These are phyloP conservation scores for Microcebus griseorufus DNA, from an alignment of 2,113 vertebrate species.

Conservation along the genomic window DNA sequence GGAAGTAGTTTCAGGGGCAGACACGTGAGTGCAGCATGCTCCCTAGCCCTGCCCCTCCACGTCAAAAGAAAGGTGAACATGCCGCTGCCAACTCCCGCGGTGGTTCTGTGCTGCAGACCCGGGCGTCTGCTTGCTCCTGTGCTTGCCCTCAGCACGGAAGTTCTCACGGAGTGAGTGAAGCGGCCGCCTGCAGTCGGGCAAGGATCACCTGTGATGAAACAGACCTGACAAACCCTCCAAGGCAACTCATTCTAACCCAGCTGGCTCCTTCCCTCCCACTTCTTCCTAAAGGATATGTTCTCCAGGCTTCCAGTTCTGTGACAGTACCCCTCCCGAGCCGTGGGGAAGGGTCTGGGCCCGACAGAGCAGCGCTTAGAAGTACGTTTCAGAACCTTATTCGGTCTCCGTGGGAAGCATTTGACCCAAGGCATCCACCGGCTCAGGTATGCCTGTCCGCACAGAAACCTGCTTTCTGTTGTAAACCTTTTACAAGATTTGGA, in stretches of 20 bases:
- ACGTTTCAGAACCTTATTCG: fast-evolving
- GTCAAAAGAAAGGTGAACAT: fast-evolving
- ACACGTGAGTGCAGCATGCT: fast-evolving
- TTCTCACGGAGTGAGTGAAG: neutral
- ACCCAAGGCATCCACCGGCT: too few species aligned
- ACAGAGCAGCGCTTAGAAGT: fast-evolving
- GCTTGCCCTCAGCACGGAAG: neutral
- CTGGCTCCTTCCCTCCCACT: fast-evolving
- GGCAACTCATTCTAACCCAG: fast-evolving
- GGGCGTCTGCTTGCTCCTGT: fast-evolving
- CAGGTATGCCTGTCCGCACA: neutral
- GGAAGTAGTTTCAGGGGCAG: fast-evolving
- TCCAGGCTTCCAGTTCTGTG: fast-evolving
- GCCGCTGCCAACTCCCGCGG: fast-evolving
- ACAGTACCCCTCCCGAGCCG: fast-evolving
- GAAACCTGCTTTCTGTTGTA: fast-evolving
- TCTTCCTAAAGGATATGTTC: fast-evolving
- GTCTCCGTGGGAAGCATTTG: fast-evolving
- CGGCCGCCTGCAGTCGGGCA: neutral
- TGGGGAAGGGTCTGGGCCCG: neutral
- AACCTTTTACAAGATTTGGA: fast-evolving
- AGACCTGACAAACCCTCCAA: neutral
- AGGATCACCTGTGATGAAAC: too few species aligned
- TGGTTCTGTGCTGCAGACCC: neutral
- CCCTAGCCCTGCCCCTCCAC: too few species aligned